phyloP scores from a whole-genome alignment of 2,113 vertebrate species.

The Zingel zingel region DNA sequence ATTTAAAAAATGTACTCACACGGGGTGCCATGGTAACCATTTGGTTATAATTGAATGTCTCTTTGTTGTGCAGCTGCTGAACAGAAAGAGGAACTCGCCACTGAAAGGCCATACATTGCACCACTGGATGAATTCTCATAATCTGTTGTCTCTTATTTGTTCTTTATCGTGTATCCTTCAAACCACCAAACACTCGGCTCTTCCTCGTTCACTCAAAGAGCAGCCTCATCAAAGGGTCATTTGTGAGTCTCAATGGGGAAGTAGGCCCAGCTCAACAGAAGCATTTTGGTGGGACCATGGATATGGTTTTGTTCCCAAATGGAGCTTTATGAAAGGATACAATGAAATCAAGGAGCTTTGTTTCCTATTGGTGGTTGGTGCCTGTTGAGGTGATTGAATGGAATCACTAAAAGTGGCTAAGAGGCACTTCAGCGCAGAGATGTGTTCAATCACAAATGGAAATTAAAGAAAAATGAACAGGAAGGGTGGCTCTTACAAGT shows the following conservation, averaged over 20 bases:
- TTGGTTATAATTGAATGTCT: slow-evolving; percentile 75
- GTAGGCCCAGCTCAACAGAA: slow-evolving; percentile 38
- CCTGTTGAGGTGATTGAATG: slow-evolving; percentile 28
- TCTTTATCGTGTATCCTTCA: slow-evolving; percentile 59
- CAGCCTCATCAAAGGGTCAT: slow-evolving; percentile 74
- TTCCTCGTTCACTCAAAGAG: slow-evolving; percentile 65
- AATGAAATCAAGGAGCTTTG: slow-evolving; percentile 71
- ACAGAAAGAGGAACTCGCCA: slow-evolving; percentile 71
- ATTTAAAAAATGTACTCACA: slow-evolving; percentile 71
- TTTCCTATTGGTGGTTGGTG: slow-evolving; percentile 59
- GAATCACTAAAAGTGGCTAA: slow-evolving; percentile 53
- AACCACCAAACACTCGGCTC: slow-evolving; percentile 31
- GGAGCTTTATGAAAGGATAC: slow-evolving; percentile 66
- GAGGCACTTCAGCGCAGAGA: slow-evolving; percentile 50
- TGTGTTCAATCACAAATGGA: slow-evolving; percentile 25
- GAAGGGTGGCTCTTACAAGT: neutral
- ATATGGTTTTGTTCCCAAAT: slow-evolving; percentile 64
- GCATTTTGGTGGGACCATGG: slow-evolving; percentile 39
- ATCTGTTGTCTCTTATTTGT: slow-evolving; percentile 58
- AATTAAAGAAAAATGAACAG: slow-evolving; percentile 33
- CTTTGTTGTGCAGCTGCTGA: slow-evolving; percentile 81
- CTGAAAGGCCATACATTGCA: slow-evolving; percentile 78
- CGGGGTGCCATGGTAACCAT: slow-evolving; percentile 80
- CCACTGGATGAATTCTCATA: slow-evolving; percentile 80
- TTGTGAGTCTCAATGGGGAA: slow-evolving; percentile 68